Base-by-base conservation (phyloP, 2,113 vertebrate genomes). In the Anguilla japonica region DNA sequence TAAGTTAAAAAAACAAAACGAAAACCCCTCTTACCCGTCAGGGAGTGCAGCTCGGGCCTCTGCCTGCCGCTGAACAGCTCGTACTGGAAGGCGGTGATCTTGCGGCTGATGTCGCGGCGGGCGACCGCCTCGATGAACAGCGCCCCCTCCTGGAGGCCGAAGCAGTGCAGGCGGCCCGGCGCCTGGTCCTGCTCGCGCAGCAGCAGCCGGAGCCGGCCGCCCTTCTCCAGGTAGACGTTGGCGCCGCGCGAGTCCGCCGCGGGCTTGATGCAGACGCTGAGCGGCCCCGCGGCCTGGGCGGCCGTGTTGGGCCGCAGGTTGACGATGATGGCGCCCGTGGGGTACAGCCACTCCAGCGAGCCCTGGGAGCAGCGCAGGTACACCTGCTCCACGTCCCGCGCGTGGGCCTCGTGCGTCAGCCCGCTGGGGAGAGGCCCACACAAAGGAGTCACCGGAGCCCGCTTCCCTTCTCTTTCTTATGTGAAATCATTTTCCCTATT, bases 321-420 rank as follows among this genome's bases (percentile, higher is more conserved):
- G 91, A 99, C 92, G 0, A 98, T 97, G 84, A 99, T 94, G 0
- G 98, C 98, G 11, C 98, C 98, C 0, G 97, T 98, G 26, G 98
- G 98, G 92, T 99, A 99, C 91, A 99, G 96, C 98, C 98, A 99
- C 92, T 99, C 96, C 84, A 99, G 95, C 0, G 95, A 94, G 0
- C 98, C 98, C 86, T 97, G 95, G 0, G 98, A 95, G 87, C 98
- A 99, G 87, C 98, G 97, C 56, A 99, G 96, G 92, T 99, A 99
- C 88, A 99, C 95, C 95, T 99, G 98, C 89, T 98, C 98, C 86
- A 99, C 98, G 81, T 99, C 98, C 91, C 98, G 97, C 87, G 94
- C 93, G 89, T 98, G 98, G 26, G 95, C 92, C 92, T 99, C 97
- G 0, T 98, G 98, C 8, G 96, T 99, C 92, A 99, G 93, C 83